Base-by-base conservation (phyloP, 1,140 invertebrate species). In the Ephestia elutella region DNA sequence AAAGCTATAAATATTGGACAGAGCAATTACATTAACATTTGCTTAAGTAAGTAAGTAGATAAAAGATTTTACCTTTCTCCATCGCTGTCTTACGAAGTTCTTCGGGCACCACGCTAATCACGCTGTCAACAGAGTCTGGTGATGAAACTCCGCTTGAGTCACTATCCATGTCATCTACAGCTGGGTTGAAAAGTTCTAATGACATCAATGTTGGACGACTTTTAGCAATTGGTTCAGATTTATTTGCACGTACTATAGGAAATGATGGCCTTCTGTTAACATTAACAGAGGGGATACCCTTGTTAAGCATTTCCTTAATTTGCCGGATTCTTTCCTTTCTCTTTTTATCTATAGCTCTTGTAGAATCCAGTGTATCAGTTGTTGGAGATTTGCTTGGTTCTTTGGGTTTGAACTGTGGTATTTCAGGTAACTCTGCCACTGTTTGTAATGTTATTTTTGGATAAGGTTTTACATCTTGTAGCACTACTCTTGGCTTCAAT, bases 121-220 rank as follows among this genome's bases (percentile, higher is more conserved):
- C 95, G 70, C 94, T 96, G 61, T 95, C 94, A 0, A 94, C 92
- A 2, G 95, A 96, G 75, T 96, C 95, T 2, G 95, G 95, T 0
- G 95, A 96, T 0, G 95, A 96, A 1, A 95, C 92, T 17, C 95
- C 95, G 65, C 94, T 95, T 0, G 95, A 96, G 78, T 97, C 96
- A 69, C 95, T 96, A 74, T 97, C 96, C 80, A 96, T 91, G 71
- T 97, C 96, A 78, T 97, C 96, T 7, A 93, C 96, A 73, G 96
- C 96, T 0, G 96, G 96, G 87, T 97, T 97, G 71, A 96, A 97
- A 5, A 97, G 85, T 78, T 97, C 96, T 54, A 96, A 82, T 1
- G 94, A 94, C 57, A 96, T 88, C 11, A 96, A 76, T 57, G 94
- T 92, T 0, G 94, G 94, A 32, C 91, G 48, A 89, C 90, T 78